These are phyloP conservation scores for Desoria tigrina DNA, from an alignment of 2,888 invertebrate species.

Conservation along the genomic window DNA sequence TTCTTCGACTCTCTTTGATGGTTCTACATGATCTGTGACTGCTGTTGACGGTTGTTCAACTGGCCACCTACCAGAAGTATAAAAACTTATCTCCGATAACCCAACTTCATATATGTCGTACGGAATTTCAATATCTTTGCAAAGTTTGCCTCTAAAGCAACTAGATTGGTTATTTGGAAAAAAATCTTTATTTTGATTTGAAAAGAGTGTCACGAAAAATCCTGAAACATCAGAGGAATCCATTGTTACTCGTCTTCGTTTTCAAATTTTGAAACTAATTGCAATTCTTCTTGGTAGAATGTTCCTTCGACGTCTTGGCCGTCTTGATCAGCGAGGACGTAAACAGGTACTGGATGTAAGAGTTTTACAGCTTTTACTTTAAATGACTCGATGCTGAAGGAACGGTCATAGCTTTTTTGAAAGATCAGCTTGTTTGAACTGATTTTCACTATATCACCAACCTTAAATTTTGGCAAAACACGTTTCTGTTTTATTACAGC, in stretches of 20 bases:
- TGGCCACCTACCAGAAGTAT: background rate
- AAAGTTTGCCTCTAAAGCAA: background rate
- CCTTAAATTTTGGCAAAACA: background rate
- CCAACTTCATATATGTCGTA: background rate
- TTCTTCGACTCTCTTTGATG: too few relatives aligned
- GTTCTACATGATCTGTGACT: too few relatives aligned
- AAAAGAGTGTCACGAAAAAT: background rate
- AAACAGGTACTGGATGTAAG: background rate
- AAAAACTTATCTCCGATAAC: background rate
- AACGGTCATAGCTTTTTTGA: background rate
- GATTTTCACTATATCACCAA: conserved; percentile 8
- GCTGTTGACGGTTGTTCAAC: too few relatives aligned
- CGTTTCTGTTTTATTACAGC: background rate
- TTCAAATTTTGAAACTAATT: background rate
- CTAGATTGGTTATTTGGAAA: background rate
- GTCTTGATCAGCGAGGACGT: background rate
- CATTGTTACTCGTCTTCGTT: too few relatives aligned
- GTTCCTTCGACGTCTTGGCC: background rate
- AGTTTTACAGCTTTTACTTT: background rate
- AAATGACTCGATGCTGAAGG: conserved; percentile 2
- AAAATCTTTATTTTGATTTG: background rate
- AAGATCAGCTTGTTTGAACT: background rate
- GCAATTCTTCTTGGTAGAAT: background rate
- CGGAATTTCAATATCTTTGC: background rate
- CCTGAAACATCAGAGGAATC: too few relatives aligned